Base-by-base conservation (phyloP, 1,140 invertebrate genomes). In the Himalopsyche phryganea region DNA sequence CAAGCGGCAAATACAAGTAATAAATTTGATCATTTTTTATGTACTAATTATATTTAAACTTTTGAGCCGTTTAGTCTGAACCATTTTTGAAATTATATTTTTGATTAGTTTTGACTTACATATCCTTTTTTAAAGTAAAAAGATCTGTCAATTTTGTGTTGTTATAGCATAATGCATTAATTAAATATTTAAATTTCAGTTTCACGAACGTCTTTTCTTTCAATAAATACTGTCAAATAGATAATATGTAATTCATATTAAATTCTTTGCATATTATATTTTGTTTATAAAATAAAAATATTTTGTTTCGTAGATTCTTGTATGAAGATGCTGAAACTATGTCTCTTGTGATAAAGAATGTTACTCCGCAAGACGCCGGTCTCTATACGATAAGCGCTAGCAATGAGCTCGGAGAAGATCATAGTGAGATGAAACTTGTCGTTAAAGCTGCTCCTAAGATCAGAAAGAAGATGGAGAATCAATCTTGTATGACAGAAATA, bases 271-370 rank as follows among this genome's bases (percentile, higher is more conserved):
- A n/a, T n/a, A n/a, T n/a, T n/a, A n/a, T n/a, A n/a, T n/a, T n/a
- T n/a, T n/a, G n/a, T n/a, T n/a, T 28, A 32, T 23, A 45, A 2
- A 19, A 41, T 6, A 50, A 50, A 41, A 41, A 20, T 11, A 20
- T 13, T 4, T 18, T 18, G 15, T 51, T 7, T 20, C n/a, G 32
- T 52, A 81, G 82, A 63, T 86, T 94, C 64, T 77, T 98, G 2
- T 94, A 92, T 77, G 94, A 96, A 69, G 94, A 98, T 69, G 92
- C 94, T 58, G 94, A 97, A 72, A 89, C 81, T 38, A 87, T 94
- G 72, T 90, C 92, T 0, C 75, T 96, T 2, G 86, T 96, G 0
- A 94, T 98, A 40, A 98, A 96, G 75, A 90, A 90, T 67, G 87
- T 95, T 1, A 83, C 82, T 1, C 78, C 82, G 1, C 82, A 87